Evolutionary conservation across 2,113 vertebrate species (phyloP).

Genomic region (Tragelaphus strepsiceros): DNA sequence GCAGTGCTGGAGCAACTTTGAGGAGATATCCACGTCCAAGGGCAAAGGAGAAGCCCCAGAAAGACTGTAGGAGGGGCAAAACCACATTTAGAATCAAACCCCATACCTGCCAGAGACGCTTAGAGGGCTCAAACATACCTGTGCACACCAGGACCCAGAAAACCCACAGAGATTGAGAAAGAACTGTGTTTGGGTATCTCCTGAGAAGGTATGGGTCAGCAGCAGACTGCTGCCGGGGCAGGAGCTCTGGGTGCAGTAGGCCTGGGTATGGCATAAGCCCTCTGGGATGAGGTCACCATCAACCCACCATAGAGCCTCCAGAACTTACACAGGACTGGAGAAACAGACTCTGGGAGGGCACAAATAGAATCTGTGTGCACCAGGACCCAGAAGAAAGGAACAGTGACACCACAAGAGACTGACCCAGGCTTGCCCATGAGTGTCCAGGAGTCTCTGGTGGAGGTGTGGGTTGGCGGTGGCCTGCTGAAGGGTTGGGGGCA

Average conservation of each 20-base stretch:
- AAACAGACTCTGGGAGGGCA: background rate
- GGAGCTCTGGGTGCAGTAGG: background rate
- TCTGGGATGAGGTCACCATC: background rate
- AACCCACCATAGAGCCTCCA: background rate
- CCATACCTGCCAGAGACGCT: background rate
- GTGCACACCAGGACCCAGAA: background rate
- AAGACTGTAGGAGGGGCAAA: background rate
- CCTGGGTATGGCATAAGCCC: background rate
- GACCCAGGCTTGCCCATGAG: background rate
- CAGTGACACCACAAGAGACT: background rate
- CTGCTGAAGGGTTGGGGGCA: background rate
- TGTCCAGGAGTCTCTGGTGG: background rate
- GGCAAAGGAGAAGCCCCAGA: background rate
- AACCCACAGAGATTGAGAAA: background rate
- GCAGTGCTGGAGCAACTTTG: accelerated
- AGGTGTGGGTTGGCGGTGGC: accelerated
- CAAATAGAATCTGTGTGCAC: background rate
- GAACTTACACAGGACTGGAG: background rate
- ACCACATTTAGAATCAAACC: background rate
- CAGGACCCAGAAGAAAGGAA: background rate
- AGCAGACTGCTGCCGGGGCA: background rate
- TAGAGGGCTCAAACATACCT: background rate
- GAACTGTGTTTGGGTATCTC: background rate
- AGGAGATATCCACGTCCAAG: background rate
- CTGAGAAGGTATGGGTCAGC: background rate